Percentiles rank a stretch among this genome's conserved stretches.
Conservation (phyloP, 1,140 invertebrate species). For the Papilio helenus region DNA sequence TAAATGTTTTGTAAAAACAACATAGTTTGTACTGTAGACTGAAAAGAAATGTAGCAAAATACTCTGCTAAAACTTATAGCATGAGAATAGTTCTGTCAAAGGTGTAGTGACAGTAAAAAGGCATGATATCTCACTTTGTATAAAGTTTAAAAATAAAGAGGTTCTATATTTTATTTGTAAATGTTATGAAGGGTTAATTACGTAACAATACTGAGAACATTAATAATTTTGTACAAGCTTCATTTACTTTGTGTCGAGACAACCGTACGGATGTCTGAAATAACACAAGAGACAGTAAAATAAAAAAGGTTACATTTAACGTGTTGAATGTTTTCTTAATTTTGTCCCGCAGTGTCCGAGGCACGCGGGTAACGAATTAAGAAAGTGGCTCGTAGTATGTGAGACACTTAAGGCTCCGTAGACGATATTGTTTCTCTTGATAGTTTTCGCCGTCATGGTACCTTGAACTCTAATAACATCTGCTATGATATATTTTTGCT, state of each 20-base stretch:
- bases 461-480: constrained; percentile 61
- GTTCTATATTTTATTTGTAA: background rate
- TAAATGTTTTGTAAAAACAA: background rate
- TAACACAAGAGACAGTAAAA: constrained; percentile 52
- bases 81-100: no score
- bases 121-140: no score
- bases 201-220: background rate
- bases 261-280: background rate
- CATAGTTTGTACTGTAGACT: no score
- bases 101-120: no score
- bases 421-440: constrained; percentile 57
- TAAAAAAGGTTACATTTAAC: constrained; percentile 64
- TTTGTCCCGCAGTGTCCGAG: constrained; percentile 75
- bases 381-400: constrained; percentile 67
- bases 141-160: background rate
- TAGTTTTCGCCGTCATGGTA: constrained; percentile 68
- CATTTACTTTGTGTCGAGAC: background rate
- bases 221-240: background rate
- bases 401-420: constrained; percentile 55
- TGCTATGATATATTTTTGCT: background rate
- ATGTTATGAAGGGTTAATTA: background rate
- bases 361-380: constrained; percentile 78
- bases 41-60: no score
- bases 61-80: no score
- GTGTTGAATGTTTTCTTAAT: constrained; percentile 80